Evolutionary conservation across 2,888 invertebrate genomes (phyloP).

Genomic region (Eilema depressum): DNA sequence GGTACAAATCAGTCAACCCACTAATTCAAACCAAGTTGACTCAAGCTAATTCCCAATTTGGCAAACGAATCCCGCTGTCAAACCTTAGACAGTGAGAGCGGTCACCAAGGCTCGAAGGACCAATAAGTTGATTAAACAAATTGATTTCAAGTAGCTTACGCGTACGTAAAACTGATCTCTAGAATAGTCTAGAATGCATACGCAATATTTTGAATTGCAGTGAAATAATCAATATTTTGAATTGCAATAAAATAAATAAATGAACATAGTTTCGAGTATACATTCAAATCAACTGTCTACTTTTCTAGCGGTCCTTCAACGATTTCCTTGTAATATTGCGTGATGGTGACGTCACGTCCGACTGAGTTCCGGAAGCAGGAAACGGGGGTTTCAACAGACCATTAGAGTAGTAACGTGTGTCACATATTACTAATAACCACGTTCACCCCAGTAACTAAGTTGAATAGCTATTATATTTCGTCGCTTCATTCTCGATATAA

Average conservation of each 20-base stretch:
- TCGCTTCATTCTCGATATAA: too few species aligned
- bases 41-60: background rate
- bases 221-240: background rate
- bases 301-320: background rate
- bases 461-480: too few species aligned
- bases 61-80: background rate
- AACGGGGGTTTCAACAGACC: background rate
- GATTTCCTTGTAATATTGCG: background rate
- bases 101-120: background rate
- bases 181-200: too few species aligned
- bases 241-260: background rate
- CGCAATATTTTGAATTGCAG: too few species aligned
- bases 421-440: background rate
- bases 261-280: too few species aligned
- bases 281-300: too few species aligned
- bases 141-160: background rate
- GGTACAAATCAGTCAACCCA: background rate
- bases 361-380: background rate
- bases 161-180: background rate
- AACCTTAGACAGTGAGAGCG: background rate
- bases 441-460: background rate
- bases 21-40: background rate
- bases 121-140: background rate
- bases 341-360: background rate
- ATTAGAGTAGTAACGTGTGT: background rate